Evolutionary conservation across 2,797 vertebrate species (phyloP).

Genomic region (Sphenopsis melanotis): DNA sequence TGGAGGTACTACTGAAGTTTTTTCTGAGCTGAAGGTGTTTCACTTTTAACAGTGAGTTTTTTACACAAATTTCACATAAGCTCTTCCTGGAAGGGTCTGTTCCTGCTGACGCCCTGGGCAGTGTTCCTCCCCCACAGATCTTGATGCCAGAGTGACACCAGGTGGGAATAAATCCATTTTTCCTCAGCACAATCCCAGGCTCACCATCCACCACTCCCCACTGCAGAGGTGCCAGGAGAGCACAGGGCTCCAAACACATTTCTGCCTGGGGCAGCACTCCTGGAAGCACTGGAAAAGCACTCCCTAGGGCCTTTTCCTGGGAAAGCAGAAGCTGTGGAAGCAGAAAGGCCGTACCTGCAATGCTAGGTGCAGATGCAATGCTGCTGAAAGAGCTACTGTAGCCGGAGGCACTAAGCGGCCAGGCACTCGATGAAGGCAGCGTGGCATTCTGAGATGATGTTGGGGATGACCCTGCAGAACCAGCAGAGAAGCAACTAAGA

Average conservation of each 20-base stretch:
- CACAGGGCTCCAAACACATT: neutral
- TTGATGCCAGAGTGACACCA: neutral
- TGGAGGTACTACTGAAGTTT: neutral
- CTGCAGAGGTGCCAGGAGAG: neutral
- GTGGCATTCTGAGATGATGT: slow-evolving; percentile 87
- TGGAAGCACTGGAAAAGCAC: neutral
- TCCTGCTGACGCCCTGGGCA: neutral
- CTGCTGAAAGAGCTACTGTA: slow-evolving; percentile 88
- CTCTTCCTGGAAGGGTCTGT: neutral
- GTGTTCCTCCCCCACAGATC: neutral
- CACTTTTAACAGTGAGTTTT: neutral
- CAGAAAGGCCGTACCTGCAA: slow-evolving; percentile 80
- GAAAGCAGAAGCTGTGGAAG: slow-evolving; percentile 26
- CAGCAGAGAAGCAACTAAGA: slow-evolving; percentile 72
- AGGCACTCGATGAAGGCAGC: slow-evolving; percentile 89
- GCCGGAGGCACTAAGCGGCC: slow-evolving; percentile 86
- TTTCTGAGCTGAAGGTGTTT: neutral
- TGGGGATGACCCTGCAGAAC: slow-evolving; percentile 81
- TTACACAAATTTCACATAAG: neutral
- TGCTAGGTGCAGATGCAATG: slow-evolving; percentile 82
- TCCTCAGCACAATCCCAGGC: neutral
- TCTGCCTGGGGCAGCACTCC: neutral
- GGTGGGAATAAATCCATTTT: neutral
- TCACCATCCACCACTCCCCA: neutral
- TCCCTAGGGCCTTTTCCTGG: slow-evolving; percentile 15